phyloP scores from a whole-genome alignment of 2,888 invertebrate species.

The Hirtodrosophila duncani region DNA sequence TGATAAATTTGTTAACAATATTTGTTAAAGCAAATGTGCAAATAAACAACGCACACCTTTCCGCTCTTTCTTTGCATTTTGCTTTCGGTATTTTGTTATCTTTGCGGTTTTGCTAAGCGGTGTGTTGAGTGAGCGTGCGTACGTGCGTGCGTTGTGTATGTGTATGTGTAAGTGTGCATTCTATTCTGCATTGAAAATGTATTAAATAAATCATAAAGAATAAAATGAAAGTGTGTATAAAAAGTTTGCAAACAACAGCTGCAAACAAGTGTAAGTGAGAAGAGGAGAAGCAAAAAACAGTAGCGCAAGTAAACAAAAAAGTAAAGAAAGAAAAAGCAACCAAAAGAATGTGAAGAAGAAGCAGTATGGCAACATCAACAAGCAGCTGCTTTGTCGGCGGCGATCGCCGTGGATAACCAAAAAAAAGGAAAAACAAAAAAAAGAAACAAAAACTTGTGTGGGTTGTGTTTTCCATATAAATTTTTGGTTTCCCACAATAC shows the following conservation, averaged over 20 bases:
- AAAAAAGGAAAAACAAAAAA: conserved; percentile 8
- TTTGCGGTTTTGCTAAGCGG: conserved; percentile 4
- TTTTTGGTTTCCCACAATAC: conserved; percentile 17
- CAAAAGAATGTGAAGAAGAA: neutral
- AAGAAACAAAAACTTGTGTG: conserved; percentile 23
- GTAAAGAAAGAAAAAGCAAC: conserved; percentile 8
- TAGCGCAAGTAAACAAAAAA: neutral
- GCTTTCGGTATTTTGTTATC: conserved; percentile 3
- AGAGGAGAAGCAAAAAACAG: too few relatives aligned
- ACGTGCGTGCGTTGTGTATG: conserved; percentile 22
- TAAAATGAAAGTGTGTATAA: conserved; percentile 49
- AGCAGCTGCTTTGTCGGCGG: neutral
- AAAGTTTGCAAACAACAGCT: conserved; percentile 45
- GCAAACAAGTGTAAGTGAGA: conserved; percentile 61
- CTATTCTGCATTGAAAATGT: conserved; percentile 22
- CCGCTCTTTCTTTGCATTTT: too few relatives aligned
- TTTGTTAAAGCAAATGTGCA: too few relatives aligned
- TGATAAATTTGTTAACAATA: too few relatives aligned
- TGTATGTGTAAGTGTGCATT: conserved; percentile 29
- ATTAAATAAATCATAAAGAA: conserved; percentile 42
- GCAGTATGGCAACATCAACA: conserved; percentile 12
- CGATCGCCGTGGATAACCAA: conserved; percentile 14
- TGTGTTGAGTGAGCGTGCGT: conserved; percentile 27
- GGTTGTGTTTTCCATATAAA: conserved; percentile 38
- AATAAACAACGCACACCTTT: too few relatives aligned